Evolutionary conservation across 2,888 invertebrate genomes (phyloP).

Genomic region (Anticlea derivata): DNA sequence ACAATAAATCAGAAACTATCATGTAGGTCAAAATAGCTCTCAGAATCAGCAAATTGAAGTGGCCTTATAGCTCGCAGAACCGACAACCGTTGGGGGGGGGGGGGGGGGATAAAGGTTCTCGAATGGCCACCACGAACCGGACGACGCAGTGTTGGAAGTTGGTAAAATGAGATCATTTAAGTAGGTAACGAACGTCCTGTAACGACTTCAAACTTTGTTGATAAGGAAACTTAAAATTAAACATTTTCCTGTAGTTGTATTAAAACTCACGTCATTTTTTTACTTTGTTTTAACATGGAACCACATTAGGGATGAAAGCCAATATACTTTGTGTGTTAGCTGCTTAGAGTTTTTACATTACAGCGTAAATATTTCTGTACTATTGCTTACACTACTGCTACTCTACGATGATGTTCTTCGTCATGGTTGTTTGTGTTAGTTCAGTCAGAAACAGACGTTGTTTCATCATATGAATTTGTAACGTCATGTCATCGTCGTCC

Average conservation of each 20-base stretch:
- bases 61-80: no score
- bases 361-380: conserved; percentile 12
- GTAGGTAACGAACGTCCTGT: no score
- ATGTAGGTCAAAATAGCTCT: no score
- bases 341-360: no score
- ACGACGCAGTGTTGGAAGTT: no score
- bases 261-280: conserved; percentile 5
- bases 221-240: conserved; percentile 15
- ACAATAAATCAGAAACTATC: neutral
- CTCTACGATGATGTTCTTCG: conserved; percentile 14
- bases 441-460: conserved; percentile 26
- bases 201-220: conserved; percentile 3
- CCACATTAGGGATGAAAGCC: neutral
- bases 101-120: no score
- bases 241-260: conserved; percentile 7
- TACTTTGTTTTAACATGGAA: neutral
- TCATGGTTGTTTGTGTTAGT: conserved; percentile 33
- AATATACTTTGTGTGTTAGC: neutral
- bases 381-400: conserved; percentile 17
- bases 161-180: conserved; percentile 21
- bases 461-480: conserved; percentile 24
- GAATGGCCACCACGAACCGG: no score
- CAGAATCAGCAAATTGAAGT: no score
- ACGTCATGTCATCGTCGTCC: conserved; percentile 19
- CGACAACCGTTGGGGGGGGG: no score